A percentile compares a stretch with the other conserved stretches of the same genome.
Conservation (phyloP, 2,797 vertebrate species). For the Anguilla megastoma region DNA sequence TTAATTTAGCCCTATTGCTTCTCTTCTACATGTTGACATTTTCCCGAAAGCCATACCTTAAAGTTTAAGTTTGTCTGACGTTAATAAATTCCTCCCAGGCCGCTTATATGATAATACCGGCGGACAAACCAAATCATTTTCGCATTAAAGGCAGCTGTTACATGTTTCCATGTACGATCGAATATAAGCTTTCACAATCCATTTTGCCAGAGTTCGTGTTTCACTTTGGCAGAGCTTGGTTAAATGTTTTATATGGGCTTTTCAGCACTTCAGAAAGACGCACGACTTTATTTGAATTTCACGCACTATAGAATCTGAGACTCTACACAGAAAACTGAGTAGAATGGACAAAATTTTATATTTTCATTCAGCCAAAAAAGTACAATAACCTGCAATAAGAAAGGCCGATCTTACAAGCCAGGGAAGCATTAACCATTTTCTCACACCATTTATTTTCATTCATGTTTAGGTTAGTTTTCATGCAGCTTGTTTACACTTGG, state of each 20-base stretch:
- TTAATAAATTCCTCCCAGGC: constrained; percentile 5
- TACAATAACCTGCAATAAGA: neutral
- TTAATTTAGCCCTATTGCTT: constrained; percentile 63
- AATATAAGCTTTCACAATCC: neutral
- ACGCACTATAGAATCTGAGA: neutral
- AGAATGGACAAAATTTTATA: neutral
- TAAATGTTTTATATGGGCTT: constrained; percentile 15
- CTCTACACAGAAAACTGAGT: neutral
- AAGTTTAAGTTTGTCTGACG: constrained; percentile 20
- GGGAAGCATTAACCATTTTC: neutral
- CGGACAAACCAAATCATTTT: constrained; percentile 11
- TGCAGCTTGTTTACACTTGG: neutral
- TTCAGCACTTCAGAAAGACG: constrained; percentile 13
- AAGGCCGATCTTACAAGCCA: neutral
- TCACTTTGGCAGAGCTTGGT: constrained; percentile 8
- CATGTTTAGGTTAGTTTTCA: neutral
- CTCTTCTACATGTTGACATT: constrained; percentile 39
- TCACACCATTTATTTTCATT: neutral
- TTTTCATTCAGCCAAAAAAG: neutral
- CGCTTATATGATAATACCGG: constrained; percentile 6
- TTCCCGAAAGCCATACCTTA: constrained; percentile 41
- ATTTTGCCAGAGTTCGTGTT: neutral
- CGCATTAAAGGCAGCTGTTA: constrained; percentile 5
- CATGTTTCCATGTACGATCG: neutral
- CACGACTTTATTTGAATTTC: constrained; percentile 10